Evolutionary conservation across 2,888 invertebrate species (phyloP), one percentile per base, ranked within the genome.

Genomic region (Phortica magna): DNA sequence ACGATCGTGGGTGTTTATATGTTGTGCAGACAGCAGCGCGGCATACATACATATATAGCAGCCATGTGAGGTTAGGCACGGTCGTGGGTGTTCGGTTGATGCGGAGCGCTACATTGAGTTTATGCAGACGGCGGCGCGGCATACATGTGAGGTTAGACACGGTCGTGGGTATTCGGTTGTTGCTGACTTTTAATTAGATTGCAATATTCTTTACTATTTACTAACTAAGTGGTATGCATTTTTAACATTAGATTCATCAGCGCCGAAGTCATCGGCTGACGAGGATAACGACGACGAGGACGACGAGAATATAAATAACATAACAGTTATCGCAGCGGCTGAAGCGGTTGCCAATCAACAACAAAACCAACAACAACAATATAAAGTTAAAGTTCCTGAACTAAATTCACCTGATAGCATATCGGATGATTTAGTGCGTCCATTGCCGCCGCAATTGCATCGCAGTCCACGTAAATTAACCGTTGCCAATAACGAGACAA

Each of bases 351-450:
- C 2, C 48, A 9, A 48, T 48, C 73, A 43, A 6, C 55, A 65
- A 7, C 14, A 55, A 9, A 17, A 65, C 79, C 55, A 61, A 22
- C 41, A 71, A 1, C n/a, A 71, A 53, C 70, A 71, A 55, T 42
- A 43, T 10, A 93, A 93, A 92, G 93, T 84, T 22, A 87, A 91
- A 83, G 93, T 93, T 73, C 93, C 94, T 79, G 94, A 94, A 80
- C 91, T 95, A 81, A 95, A 95, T 90, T 95, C 95, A 1, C 95
- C 95, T 10, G 95, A 95, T 84, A 95, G 95, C 84, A 95, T 95
- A 76, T 94, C 93, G 76, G 93, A 93, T 89, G 93, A 93, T 80
- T 81, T 92, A 77, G 91, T 93, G 73, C 89, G 90, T 78, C 92
- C 93, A 59, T 83, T 93, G 81, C 93, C 93, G 76, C 84, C 90